Evolutionary conservation across 2,888 invertebrate genomes (phyloP).

Genomic region (Scaptomyza polygonia): DNA sequence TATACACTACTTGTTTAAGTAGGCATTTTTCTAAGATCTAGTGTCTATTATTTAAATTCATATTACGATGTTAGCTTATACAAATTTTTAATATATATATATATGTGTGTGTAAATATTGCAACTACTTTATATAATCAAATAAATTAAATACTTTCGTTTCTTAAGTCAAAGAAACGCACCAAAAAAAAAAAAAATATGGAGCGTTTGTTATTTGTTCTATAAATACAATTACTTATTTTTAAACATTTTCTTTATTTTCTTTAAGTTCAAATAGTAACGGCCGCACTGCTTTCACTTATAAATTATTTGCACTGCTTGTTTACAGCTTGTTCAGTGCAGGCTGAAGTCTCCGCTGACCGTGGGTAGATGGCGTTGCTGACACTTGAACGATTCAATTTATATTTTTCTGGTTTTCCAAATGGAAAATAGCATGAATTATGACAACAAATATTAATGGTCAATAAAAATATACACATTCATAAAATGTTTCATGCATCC

Average conservation of each 20-base stretch:
- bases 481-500: no score
- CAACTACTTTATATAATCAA: constrained; percentile 39
- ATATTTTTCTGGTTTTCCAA: no score
- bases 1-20: constrained; percentile 15
- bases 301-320: not conserved
- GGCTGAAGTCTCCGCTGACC: not conserved
- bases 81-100: constrained; percentile 6
- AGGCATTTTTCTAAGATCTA: constrained; percentile 44
- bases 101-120: constrained; percentile 45
- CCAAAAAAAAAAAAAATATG: no score
- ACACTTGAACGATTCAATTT: not conserved
- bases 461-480: no score
- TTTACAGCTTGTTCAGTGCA: not conserved
- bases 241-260: not conserved
- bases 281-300: not conserved
- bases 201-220: no score
- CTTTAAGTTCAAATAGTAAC: not conserved
- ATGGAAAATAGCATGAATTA: no score
- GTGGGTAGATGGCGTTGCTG: constrained; percentile 9
- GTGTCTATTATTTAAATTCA: constrained; percentile 36
- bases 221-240: not conserved
- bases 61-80: constrained; percentile 17
- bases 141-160: constrained; percentile 55
- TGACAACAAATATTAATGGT: no score
- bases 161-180: constrained; percentile 51